Conservation (phyloP, 2,888 invertebrate genomes). For the Zaprionus lineosus region DNA sequence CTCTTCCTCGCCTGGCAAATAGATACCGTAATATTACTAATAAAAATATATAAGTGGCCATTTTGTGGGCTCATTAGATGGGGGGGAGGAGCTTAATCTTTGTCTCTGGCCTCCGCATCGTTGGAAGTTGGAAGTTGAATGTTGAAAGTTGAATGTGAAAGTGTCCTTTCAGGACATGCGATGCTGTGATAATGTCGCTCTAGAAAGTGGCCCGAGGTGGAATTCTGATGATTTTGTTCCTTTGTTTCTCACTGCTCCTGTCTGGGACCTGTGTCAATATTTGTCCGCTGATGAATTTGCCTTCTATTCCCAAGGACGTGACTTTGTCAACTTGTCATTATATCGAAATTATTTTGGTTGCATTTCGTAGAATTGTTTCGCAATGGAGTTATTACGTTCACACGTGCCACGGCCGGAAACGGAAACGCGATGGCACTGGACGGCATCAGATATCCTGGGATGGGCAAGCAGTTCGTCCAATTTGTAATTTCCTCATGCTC, state of each 20-base stretch:
- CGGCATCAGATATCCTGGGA: not conserved
- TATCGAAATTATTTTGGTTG: conserved; percentile 64
- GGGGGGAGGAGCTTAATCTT: conserved; percentile 29
- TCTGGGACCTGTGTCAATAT: conserved; percentile 53
- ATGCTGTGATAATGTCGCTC: conserved; percentile 16
- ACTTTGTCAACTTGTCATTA: conserved; percentile 70
- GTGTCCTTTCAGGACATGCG: conserved; percentile 18
- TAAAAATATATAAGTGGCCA: conserved; percentile 75
- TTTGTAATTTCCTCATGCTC: conserved; percentile 66
- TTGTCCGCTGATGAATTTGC: conserved; percentile 64
- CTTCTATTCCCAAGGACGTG: conserved; percentile 62
- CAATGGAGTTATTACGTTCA: conserved; percentile 51
- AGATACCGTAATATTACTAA: conserved; percentile 54
- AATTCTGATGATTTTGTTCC: conserved; percentile 33
- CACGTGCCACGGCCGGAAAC: conserved; percentile 52
- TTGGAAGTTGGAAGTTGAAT: too few relatives aligned
- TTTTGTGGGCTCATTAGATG: conserved; percentile 64
- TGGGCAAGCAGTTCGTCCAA: conserved; percentile 39
- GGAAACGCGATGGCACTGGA: not conserved
- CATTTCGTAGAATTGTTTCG: conserved; percentile 62
- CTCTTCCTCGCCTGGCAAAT: conserved; percentile 37
- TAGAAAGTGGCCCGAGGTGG: conserved; percentile 40
- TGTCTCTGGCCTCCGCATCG: too few relatives aligned
- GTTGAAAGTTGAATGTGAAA: too few relatives aligned
- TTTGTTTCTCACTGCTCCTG: conserved; percentile 23